Evolutionary conservation across 2,888 invertebrate genomes (phyloP), one percentile per base, ranked within the genome.

Genomic region (Pilophorus perplexus): DNA sequence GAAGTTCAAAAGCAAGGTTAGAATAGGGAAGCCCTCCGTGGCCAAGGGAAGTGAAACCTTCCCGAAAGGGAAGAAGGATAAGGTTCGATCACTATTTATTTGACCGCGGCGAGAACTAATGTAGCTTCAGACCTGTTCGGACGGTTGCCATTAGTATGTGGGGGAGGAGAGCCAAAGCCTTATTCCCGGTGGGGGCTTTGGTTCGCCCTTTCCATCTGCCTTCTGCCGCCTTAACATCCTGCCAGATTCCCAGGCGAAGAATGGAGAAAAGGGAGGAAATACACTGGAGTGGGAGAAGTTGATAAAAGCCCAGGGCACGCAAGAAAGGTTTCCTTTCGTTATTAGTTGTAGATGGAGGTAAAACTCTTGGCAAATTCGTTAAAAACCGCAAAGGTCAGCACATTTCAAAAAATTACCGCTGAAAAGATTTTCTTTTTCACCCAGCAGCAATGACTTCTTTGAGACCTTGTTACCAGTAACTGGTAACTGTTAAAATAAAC

Each of bases 11-110:
- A n/a, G n/a, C n/a, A n/a, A n/a, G n/a, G n/a, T n/a, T n/a, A n/a
- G n/a, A n/a, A n/a, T n/a, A n/a, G n/a, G n/a, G n/a, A n/a, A n/a
- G n/a, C n/a, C n/a, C n/a, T n/a, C n/a, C n/a, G n/a, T n/a, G n/a
- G n/a, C n/a, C n/a, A n/a, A n/a, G 44, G 44, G 6, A 20, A n/a
- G 14, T 16, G 14, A 42, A 20, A n/a, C 44, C 44, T 44, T 20
- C 20, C 44, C 44, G 44, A 20, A 44, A 44, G 10, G 3, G 44
- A 20, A 46, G 14, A 10, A 25, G 42, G 16, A 42, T 20, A 20
- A 55, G 55, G 55, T 37, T 55, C 55, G 55, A 55, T 55, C 55
- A 55, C 55, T 55, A 55, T 55, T 55, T 55, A 55, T 55, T 55
- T 55, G 55, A 55, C 22, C 22, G 22, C 37, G 37, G 18, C 22